Evolutionary conservation across 2,113 vertebrate species (phyloP).

Genomic region (Labeo rohita): DNA sequence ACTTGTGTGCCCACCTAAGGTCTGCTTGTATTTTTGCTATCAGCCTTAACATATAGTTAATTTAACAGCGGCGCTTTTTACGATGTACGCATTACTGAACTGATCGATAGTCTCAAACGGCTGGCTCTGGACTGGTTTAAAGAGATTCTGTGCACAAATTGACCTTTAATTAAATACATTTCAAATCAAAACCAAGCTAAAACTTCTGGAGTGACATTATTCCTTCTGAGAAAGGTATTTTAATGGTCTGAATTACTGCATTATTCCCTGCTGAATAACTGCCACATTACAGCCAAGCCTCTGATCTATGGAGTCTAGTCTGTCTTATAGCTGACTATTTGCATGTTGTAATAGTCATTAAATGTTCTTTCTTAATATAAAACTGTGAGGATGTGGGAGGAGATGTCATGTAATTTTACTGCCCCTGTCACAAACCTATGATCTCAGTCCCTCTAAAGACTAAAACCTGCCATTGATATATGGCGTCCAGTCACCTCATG

Average conservation of each 20-base stretch:
- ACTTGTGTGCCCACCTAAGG: background rate
- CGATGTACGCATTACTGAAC: background rate
- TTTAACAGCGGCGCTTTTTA: background rate
- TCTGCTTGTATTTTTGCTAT: constrained; percentile 4
- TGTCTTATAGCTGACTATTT: background rate
- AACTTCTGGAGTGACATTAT: constrained; percentile 1
- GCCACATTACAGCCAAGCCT: background rate
- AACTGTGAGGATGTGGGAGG: background rate
- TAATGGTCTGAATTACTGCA: constrained; percentile 7
- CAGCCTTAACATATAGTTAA: background rate
- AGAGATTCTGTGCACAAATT: background rate
- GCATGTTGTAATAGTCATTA: background rate
- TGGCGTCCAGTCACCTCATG: background rate
- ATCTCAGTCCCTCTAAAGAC: background rate
- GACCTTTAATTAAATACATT: constrained; percentile 24
- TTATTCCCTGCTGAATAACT: constrained; percentile 10
- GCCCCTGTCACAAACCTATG: constrained; percentile 5
- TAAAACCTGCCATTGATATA: background rate
- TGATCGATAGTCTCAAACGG: background rate
- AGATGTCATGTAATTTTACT: background rate
- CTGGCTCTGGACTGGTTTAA: background rate
- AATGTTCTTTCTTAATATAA: background rate
- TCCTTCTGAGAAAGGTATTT: background rate
- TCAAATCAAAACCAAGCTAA: constrained; percentile 2
- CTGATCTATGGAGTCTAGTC: background rate